Base-by-base conservation (phyloP, 2,797 vertebrate species). In the Myoxocephalus aenaeus region DNA sequence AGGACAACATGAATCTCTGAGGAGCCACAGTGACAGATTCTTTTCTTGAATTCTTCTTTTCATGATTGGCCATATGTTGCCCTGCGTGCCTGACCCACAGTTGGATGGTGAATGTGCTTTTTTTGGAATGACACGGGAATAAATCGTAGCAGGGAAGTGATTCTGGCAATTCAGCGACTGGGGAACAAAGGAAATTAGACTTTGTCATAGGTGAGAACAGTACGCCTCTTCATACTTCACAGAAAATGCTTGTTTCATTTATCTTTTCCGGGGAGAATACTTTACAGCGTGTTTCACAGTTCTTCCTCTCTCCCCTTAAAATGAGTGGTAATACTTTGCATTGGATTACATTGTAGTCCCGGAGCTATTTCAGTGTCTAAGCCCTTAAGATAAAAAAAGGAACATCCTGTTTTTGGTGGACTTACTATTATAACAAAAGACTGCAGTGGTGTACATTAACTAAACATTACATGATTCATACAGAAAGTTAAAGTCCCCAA, bases 171-270 rank as follows among this genome's bases (percentile, higher is more conserved):
- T 86, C 73, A 42, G 56, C 83, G 84, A 89, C 68, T 61, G n/a
- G 84, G 83, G 81, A 89, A 81, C 70, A 69, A 81, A 83, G 65
- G 62, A 87, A 85, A 84, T 86, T 83, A 90, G 75, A 86, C 73
- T 86, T 88, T 87, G 82, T 85, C 84, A 88, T 63, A 88, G 83
- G 85, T 91, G 81, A 83, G 72, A 81, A 83, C 87, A 86, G 83
- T 74, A 83, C 15, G 7, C 74, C 76, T 85, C 74, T 81, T 82
- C 72, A 66, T 54, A 77, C 81, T 86, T 89, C 75, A 88, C 72
- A 82, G 57, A 75, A 82, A 81, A 69, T 61, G 82, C 50, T 65
- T 9, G 34, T 79, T 82, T 83, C 76, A 78, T 84, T 87, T 87
- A 83, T 80, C 53, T 73, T 85, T 83, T 67, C 83, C 77, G 29